Evolutionary conservation across 1,140 invertebrate species (phyloP).

Genomic region (Trichonephila clavata): DNA sequence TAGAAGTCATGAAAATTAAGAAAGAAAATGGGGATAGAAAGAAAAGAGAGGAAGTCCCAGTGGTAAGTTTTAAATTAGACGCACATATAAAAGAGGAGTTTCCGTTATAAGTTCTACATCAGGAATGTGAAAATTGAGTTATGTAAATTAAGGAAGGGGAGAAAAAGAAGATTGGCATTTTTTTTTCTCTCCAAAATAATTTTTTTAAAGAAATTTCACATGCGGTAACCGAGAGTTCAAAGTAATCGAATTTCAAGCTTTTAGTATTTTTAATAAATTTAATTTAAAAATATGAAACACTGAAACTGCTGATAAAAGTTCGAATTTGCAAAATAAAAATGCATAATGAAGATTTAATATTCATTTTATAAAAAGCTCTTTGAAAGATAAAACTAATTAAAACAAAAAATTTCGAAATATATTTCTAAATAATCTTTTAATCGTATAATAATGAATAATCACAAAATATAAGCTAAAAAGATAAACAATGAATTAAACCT

Average conservation of each 20-base stretch:
- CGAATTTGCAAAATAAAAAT: background rate
- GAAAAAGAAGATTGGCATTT: background rate
- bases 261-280: conserved; percentile 43
- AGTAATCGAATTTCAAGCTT: conserved; percentile 43
- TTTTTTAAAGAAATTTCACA: background rate
- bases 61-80: conserved; percentile 57
- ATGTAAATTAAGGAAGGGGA: conserved; percentile 53
- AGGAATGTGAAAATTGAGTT: conserved; percentile 64
- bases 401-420: background rate
- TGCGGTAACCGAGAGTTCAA: background rate
- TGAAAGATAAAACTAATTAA: background rate
- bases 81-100: conserved; percentile 1
- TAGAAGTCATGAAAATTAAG: conserved; percentile 56
- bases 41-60: conserved; percentile 28
- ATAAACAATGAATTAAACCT: too few relatives aligned
- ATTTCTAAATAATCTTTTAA: background rate
- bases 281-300: background rate
- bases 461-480: too few relatives aligned
- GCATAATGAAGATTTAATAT: background rate
- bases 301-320: background rate
- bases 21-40: conserved; percentile 11
- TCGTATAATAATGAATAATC: too few relatives aligned
- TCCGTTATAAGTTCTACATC: conserved; percentile 45
- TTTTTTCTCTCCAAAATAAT: background rate
- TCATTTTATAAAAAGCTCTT: background rate